phyloP scores from a whole-genome alignment of 2,888 invertebrate species.

The Cistogaster globosa region DNA sequence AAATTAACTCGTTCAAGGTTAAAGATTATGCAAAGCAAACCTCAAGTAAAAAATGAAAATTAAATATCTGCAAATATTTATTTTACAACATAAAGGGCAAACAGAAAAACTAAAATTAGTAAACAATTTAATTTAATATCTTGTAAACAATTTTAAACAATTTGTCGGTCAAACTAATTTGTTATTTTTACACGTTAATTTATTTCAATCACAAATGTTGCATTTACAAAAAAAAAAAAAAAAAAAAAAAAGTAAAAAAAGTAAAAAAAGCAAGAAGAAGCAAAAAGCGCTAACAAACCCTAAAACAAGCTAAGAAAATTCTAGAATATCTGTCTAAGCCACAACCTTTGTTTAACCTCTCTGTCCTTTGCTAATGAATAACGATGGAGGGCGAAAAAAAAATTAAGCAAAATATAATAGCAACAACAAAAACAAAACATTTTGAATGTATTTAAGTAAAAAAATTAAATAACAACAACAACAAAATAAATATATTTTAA shows the following conservation, averaged over 20 bases:
- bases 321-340: neutral
- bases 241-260: too few relatives aligned
- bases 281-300: conserved; percentile 21
- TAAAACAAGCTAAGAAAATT: conserved; percentile 30
- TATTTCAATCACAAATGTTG: conserved; percentile 59
- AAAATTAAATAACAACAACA: neutral
- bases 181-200: conserved; percentile 72
- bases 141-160: conserved; percentile 69
- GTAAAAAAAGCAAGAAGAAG: neutral
- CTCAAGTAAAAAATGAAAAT: neutral
- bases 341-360: neutral
- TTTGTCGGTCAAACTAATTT: conserved; percentile 71
- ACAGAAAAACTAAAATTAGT: neutral
- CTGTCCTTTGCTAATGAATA: neutral
- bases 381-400: conserved; percentile 34
- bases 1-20: conserved; percentile 61
- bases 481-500: neutral
- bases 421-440: conserved; percentile 19
- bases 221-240: neutral
- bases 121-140: conserved; percentile 65
- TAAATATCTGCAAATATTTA: conserved; percentile 60
- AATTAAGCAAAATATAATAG: conserved; percentile 32
- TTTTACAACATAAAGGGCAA: conserved; percentile 16
- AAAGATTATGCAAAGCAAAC: conserved; percentile 43
- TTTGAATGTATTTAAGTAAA: conserved; percentile 64